Evolutionary conservation across 2,797 vertebrate genomes (phyloP).

Genomic region (Mareca penelope): DNA sequence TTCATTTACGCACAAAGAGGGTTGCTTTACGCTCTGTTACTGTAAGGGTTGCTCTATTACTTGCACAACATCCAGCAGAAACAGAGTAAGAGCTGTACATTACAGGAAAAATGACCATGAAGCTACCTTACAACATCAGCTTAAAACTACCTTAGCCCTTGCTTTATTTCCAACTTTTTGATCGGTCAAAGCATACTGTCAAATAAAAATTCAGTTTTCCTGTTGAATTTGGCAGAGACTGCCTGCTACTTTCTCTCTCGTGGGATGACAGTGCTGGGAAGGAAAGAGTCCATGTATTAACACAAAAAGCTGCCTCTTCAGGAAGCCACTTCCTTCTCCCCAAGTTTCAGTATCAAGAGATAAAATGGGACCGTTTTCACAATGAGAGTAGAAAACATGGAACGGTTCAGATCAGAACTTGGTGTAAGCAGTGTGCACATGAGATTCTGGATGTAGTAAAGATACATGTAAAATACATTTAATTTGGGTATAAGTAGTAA

Average conservation of each 20-base stretch:
- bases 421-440: background rate
- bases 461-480: background rate
- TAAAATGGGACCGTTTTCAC: background rate
- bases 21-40: background rate
- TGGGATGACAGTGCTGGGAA: background rate
- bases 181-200: background rate
- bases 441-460: background rate
- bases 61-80: background rate
- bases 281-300: background rate
- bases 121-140: background rate
- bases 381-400: background rate
- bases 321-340: background rate
- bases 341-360: background rate
- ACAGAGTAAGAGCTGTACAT: background rate
- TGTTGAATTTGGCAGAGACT: background rate
- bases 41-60: background rate
- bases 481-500: background rate
- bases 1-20: background rate
- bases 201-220: background rate
- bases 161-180: background rate
- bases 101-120: background rate
- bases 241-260: background rate
- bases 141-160: background rate
- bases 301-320: background rate
- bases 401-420: background rate